Evolutionary conservation across 2,113 vertebrate genomes (phyloP).

Genomic region (Lonchura striata): DNA sequence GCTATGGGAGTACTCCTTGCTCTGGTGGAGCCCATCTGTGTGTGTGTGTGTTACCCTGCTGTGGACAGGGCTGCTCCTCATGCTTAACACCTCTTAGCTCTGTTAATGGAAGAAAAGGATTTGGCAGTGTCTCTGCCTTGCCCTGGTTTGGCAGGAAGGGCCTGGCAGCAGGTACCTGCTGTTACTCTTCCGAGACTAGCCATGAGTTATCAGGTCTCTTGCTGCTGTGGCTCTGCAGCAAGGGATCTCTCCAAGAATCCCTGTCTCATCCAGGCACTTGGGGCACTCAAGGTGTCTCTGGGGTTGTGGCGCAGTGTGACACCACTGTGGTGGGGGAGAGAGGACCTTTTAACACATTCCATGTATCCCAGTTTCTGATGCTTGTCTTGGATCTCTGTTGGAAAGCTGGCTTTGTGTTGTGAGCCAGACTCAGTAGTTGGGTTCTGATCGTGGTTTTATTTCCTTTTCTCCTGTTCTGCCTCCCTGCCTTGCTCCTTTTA

Average conservation of each 20-base stretch:
- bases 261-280: fast-evolving
- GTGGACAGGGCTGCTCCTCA: fast-evolving
- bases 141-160: too few species aligned
- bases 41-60: fast-evolving
- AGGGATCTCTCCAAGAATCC: not conserved
- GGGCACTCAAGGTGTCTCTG: not conserved
- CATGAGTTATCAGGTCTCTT: fast-evolving
- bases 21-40: fast-evolving
- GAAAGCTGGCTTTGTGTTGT: not conserved
- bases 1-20: fast-evolving
- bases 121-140: not conserved
- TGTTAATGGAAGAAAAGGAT: not conserved
- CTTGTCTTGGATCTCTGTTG: not conserved
- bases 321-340: fast-evolving
- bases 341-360: not conserved
- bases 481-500: not conserved
- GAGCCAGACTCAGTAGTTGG: fast-evolving
- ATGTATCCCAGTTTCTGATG: not conserved
- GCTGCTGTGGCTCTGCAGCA: not conserved
- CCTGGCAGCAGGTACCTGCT: not conserved
- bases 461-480: not conserved
- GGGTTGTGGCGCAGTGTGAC: not conserved
- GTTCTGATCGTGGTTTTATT: not conserved
- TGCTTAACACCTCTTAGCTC: not conserved
- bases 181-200: fast-evolving